phyloP scores from a whole-genome alignment of 2,888 invertebrate genomes.

The Hirudinaria manillensis region DNA sequence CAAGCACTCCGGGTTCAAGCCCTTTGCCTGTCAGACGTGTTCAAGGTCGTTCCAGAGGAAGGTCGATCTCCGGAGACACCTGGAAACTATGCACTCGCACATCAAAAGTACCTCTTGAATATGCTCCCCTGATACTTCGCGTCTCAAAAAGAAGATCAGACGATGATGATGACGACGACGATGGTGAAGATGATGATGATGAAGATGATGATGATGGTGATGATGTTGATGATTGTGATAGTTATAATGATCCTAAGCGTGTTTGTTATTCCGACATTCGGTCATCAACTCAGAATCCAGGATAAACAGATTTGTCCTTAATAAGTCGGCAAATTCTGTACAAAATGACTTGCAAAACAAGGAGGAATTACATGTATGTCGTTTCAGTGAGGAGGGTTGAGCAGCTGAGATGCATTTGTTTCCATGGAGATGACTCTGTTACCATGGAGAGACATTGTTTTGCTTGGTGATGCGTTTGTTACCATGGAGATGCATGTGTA shows the following conservation, averaged over 20 bases:
- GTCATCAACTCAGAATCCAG: too few species aligned
- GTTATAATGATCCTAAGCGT: conserved; percentile 8
- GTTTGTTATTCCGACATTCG: not conserved
- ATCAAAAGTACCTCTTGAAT: not conserved
- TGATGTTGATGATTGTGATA: conserved; percentile 12
- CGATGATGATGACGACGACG: conserved; percentile 18
- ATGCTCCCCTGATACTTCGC: not conserved
- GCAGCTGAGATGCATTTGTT: too few species aligned
- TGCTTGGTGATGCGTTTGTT: too few species aligned
- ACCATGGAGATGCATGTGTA: too few species aligned
- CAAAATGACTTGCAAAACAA: too few species aligned
- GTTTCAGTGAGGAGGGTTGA: too few species aligned
- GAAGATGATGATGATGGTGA: conserved; percentile 19
- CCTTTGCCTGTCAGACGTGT: conserved; percentile 1
- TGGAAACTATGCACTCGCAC: conserved; percentile 7
- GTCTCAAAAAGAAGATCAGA: not conserved
- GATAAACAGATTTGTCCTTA: too few species aligned
- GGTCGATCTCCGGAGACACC: not conserved
- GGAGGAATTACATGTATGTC: too few species aligned
- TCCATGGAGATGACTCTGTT: too few species aligned
- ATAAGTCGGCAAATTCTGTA: too few species aligned
- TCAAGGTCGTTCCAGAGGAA: not conserved
- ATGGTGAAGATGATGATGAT: conserved; percentile 20
- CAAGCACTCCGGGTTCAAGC: conserved; percentile 86
- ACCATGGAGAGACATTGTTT: too few species aligned